phyloP scores from a whole-genome alignment of 2,797 vertebrate species.

The Anisognathus igniventris region DNA sequence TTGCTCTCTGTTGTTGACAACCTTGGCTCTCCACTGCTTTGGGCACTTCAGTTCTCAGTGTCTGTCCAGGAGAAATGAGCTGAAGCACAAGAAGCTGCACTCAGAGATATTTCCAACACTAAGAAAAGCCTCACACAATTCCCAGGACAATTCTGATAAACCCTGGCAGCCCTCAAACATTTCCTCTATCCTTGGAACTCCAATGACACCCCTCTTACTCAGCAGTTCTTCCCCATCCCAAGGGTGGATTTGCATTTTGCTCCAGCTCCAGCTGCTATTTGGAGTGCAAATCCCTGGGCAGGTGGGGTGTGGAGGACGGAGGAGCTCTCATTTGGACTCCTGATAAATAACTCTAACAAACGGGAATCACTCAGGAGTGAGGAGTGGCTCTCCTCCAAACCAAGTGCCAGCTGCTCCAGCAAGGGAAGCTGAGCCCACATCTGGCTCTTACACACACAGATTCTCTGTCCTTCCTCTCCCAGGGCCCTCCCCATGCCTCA shows the following conservation, averaged over 20 bases:
- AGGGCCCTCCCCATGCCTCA: not conserved
- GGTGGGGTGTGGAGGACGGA: not conserved
- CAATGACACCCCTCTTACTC: not conserved
- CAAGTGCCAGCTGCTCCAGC: not conserved
- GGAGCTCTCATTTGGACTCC: not conserved
- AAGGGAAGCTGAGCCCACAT: not conserved
- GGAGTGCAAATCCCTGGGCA: not conserved
- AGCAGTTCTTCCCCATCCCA: not conserved
- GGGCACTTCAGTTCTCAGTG: not conserved
- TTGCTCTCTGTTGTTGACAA: not conserved
- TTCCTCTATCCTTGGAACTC: not conserved
- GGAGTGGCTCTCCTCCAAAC: not conserved
- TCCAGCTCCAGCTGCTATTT: not conserved
- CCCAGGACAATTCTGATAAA: not conserved
- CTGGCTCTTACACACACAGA: not conserved
- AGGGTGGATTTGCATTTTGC: not conserved
- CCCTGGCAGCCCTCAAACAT: not conserved
- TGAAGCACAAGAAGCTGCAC: not conserved
- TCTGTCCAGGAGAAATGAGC: not conserved
- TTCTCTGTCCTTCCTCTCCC: not conserved
- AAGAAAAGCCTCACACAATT: not conserved
- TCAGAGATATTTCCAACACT: not conserved
- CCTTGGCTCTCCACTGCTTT: not conserved
- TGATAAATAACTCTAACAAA: not conserved
- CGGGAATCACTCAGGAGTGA: not conserved